Evolutionary conservation across 2,888 invertebrate species (phyloP), one percentile per base, ranked within the genome.

Genomic region (Dynastes tityus): DNA sequence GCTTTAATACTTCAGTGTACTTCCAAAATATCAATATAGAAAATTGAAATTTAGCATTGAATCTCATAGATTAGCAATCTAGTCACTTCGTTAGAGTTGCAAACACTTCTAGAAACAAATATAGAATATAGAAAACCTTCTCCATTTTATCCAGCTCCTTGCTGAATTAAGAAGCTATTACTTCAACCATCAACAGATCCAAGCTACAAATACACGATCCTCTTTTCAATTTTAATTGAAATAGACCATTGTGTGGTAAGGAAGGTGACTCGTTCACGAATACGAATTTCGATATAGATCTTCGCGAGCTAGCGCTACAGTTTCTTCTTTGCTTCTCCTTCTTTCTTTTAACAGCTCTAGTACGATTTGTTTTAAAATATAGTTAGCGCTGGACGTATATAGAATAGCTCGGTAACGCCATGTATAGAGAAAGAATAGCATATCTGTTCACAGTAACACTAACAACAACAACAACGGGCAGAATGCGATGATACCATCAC

Each of bases 401-500:
- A 68, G 45, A 51, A 51, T 68, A 51, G 8, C 68, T 29, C 27
- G 29, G 68, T 68, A 51, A 45, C 9, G 45, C 65, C 84, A 85
- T 85, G 84, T 85, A 87, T 86, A 86, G 85, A 16, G 55, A 27
- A 55, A 55, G 55, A 55, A 55, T 55, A 55, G 55, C 55, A 9
- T 55, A 16, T 55, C 55, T 55, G 11, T 55, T 55, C 55, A 45
- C 45, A 45, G 8, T 8, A 55, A 55, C 55, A 16, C 22, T 55
- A 55, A 55, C 55, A 55, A 9, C 53, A 53, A 53, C 55, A 55
- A 22, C 55, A 55, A 55, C 55, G 55, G 55, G 22, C 22, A 55
- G n/a, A 55, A 45, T 87, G 87, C 87, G 86, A 84, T 82, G 87
- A 88, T 87, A 87, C 83, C 86, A 88, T 88, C 88, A 85, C 84